Evolutionary conservation across 1,140 invertebrate genomes (phyloP).

Genomic region (Caerostris darwini): DNA sequence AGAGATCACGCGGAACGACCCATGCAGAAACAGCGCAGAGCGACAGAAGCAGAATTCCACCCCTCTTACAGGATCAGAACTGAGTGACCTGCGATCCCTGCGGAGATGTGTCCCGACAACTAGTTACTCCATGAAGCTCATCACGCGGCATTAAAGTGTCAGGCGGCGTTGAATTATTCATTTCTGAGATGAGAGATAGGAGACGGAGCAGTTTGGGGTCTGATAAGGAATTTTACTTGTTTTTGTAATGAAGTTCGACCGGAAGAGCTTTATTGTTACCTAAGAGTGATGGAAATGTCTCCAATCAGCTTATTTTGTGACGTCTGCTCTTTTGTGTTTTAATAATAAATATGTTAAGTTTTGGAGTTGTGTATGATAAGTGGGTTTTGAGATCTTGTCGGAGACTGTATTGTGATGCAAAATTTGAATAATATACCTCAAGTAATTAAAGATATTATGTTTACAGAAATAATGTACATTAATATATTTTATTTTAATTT

Average conservation of each 20-base stretch:
- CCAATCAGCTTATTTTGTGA: background rate
- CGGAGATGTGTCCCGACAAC: conserved; percentile 9
- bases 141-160: conserved; percentile 51
- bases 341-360: background rate
- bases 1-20: background rate
- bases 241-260: background rate
- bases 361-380: no score
- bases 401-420: no score
- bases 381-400: no score
- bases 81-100: conserved; percentile 1
- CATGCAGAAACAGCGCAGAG: conserved; percentile 23
- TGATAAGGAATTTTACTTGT: conserved; percentile 31
- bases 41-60: conserved; percentile 24
- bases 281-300: background rate
- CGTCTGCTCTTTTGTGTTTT: no score
- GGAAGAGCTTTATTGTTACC: background rate
- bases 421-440: no score
- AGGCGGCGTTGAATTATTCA: conserved; percentile 52
- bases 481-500: no score
- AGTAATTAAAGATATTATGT: no score
- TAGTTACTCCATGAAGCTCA: conserved; percentile 34
- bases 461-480: no score
- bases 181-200: conserved; percentile 40
- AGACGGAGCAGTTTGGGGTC: background rate
- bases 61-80: conserved; percentile 33